These are phyloP conservation scores for Euthynnus affinis DNA, from an alignment of 2,797 vertebrate species.

Conservation along the genomic window DNA sequence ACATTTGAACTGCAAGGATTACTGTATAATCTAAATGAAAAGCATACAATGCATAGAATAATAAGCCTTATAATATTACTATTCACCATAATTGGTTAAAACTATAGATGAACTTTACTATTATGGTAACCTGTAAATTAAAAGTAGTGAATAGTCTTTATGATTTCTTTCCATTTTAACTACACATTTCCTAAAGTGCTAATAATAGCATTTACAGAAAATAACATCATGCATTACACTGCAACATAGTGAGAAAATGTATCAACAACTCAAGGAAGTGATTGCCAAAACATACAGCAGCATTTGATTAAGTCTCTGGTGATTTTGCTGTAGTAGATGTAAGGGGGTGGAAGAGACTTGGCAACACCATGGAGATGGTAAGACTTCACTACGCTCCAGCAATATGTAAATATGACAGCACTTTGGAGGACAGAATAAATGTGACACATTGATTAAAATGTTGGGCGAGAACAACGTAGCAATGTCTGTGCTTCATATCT, in stretches of 20 bases:
- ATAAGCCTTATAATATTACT: background rate
- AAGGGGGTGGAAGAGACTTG: constrained; percentile 4
- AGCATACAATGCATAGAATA: background rate
- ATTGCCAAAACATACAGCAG: constrained; percentile 27
- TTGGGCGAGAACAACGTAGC: constrained; percentile 70
- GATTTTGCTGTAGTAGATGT: constrained; percentile 28
- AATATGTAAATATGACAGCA: constrained; percentile 77
- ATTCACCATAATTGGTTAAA: background rate
- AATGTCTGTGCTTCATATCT: constrained; percentile 70
- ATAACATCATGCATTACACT: too few species aligned
- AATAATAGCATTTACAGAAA: too few species aligned
- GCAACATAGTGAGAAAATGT: background rate
- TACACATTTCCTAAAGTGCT: background rate
- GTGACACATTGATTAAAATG: constrained; percentile 83
- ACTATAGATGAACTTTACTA: background rate
- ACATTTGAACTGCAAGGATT: background rate
- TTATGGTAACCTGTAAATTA: background rate
- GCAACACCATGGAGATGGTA: constrained; percentile 31
- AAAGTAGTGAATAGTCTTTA: background rate
- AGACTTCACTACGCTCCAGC: constrained; percentile 55
- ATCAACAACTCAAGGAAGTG: constrained; percentile 23
- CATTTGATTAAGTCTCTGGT: constrained; percentile 42
- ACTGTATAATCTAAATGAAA: background rate
- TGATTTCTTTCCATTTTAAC: background rate
- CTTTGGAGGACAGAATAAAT: constrained; percentile 67